A percentile compares a stretch with the other conserved stretches of the same genome.
These are phyloP conservation scores for Euura saliciscinereae DNA, from an alignment of 1,140 invertebrate species.

Conservation along the genomic window DNA sequence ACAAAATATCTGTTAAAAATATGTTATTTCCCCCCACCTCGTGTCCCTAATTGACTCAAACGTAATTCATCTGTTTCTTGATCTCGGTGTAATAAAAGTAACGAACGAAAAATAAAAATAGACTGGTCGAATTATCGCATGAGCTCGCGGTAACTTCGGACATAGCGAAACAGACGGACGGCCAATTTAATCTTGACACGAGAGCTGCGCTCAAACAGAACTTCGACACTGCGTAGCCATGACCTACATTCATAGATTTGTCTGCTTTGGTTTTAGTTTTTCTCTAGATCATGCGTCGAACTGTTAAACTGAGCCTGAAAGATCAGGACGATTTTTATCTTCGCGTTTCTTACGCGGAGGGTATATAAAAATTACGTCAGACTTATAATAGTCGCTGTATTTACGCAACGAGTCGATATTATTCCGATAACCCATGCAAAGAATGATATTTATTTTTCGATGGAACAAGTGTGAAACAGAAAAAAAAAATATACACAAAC, in stretches of 20 bases:
- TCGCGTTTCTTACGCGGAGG: too few species aligned
- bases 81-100: too few species aligned
- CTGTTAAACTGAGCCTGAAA: too few species aligned
- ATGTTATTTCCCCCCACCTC: too few species aligned
- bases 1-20: too few species aligned
- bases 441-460: not conserved
- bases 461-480: too few species aligned
- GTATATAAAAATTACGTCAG: not conserved
- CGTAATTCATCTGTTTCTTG: too few species aligned
- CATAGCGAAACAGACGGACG: not conserved
- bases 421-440: not conserved
- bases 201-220: slow-evolving; percentile 9
- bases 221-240: slow-evolving; percentile 5
- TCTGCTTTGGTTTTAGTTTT: not conserved
- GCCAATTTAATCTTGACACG: slow-evolving; percentile 8
- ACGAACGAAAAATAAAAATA: too few species aligned
- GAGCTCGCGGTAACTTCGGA: not conserved
- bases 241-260: slow-evolving; percentile 1
- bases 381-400: not conserved
- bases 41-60: too few species aligned
- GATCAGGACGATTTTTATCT: too few species aligned
- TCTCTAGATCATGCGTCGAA: not conserved
- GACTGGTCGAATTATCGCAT: too few species aligned
- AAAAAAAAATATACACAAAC: too few species aligned
- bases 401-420: not conserved